Evolutionary conservation across 2,888 invertebrate genomes (phyloP), one percentile per base, ranked within the genome.

Genomic region (Euproctis similis): DNA sequence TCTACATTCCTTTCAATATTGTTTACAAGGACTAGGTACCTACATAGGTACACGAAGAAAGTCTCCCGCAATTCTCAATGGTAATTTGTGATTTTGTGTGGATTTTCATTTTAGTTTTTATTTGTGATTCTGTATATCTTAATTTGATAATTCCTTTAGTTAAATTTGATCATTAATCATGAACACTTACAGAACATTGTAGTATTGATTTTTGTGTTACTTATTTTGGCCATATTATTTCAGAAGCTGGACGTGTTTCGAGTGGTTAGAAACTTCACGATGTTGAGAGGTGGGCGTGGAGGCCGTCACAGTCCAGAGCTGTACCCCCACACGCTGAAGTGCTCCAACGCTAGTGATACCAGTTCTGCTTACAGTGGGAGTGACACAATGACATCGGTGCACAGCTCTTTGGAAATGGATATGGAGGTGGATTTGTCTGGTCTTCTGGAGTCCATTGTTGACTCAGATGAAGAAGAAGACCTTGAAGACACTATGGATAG

Each of bases 321-420:
- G 72, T 93, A 92, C 77, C 92, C 93, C 74, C 95, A 95, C 84
- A 94, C 95, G 37, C 90, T 93, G 54, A 91, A 86, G 82, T 85
- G 85, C 62, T 85, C 85, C 51, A 85, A 91, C 72, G 95, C 95
- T 26, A 96, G 96, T 64, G 97, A 97, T 74, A 97, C 97, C 12
- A 96, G 96, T 70, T 96, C 96, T 46, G 97, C 97, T 32, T 97
- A 97, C 80, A 96, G 96, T 61, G 97, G 97, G 42, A 96, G 96
- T 47, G 97, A 97, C 86, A 95, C 96, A 43, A 96, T 96, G 95
- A 95, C 95, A 53, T 95, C 94, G 34, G 93, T 93, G 33, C 96
- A 96, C 69, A 93, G 93, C 60, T 94, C 94, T 41, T 73, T 92
- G 35, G 92, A 92, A 59, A 87, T 90, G 70, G 91, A 91, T 45